phyloP scores from a whole-genome alignment of 2,113 vertebrate species.

The Pangasianodon hypophthalmus region DNA sequence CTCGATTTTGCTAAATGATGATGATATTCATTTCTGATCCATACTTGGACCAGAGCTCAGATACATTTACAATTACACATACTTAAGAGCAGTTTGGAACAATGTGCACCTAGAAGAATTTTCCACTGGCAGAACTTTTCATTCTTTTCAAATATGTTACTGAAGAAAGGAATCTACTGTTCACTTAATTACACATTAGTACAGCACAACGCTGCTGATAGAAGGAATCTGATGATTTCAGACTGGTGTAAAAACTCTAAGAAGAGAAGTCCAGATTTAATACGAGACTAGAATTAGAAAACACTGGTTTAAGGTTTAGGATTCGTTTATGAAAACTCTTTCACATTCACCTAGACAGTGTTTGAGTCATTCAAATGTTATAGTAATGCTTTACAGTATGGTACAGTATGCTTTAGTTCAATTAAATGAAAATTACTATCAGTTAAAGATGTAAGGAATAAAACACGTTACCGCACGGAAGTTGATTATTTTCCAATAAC shows the following conservation, averaged over 20 bases:
- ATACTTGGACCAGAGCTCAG: not conserved
- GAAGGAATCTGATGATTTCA: not conserved
- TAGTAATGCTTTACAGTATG: too few relatives aligned
- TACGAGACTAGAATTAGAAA: not conserved
- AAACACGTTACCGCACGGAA: not conserved
- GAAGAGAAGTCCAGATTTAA: not conserved
- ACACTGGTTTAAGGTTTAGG: not conserved
- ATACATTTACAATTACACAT: not conserved
- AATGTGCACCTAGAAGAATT: not conserved
- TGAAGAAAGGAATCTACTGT: not conserved
- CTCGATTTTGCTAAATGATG: not conserved
- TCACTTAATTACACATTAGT: not conserved
- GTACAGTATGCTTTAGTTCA: too few relatives aligned
- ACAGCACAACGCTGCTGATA: not conserved
- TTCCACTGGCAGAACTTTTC: not conserved
- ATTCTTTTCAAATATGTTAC: not conserved
- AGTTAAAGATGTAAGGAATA: not conserved
- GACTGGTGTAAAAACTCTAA: not conserved
- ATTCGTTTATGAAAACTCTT: not conserved
- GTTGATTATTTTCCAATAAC: not conserved
- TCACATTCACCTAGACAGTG: not conserved
- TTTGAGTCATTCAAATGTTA: not conserved
- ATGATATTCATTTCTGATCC: not conserved
- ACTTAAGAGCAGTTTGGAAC: not conserved
- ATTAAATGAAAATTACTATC: too few relatives aligned